Conservation (phyloP, 37 sponge, comb jelly and placozoan species). For the Eunapius fragilis region DNA sequence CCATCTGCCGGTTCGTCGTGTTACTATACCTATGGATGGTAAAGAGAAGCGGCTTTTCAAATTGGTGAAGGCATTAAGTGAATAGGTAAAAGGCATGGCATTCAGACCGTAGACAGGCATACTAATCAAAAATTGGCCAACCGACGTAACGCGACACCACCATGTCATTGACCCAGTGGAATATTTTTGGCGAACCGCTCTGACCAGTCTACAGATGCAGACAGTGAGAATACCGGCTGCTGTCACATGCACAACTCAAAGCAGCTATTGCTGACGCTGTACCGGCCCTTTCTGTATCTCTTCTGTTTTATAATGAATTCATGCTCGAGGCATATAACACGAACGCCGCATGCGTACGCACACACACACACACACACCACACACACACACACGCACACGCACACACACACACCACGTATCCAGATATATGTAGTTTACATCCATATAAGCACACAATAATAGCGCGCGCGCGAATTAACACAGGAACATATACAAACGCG, state of each 20-base stretch:
- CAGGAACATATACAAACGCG: background rate
- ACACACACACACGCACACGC: background rate
- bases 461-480: constrained; percentile 1
- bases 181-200: background rate
- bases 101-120: background rate
- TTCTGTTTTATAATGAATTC: too few species aligned
- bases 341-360: too few species aligned
- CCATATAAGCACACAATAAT: background rate
- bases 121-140: background rate
- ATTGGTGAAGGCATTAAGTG: background rate
- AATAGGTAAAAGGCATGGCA: background rate
- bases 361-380: background rate
- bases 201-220: background rate
- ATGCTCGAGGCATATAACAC: too few species aligned
- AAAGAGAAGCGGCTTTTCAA: background rate
- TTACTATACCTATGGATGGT: background rate
- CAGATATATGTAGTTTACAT: too few species aligned
- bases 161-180: background rate
- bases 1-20: background rate
- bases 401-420: too few species aligned
- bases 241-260: too few species aligned
- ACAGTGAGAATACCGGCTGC: too few species aligned
- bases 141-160: background rate
- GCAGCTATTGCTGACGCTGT: too few species aligned
- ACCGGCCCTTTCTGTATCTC: too few species aligned